These are phyloP conservation scores for Notodonta ziczac DNA, from an alignment of 2,888 invertebrate genomes.

Conservation along the genomic window DNA sequence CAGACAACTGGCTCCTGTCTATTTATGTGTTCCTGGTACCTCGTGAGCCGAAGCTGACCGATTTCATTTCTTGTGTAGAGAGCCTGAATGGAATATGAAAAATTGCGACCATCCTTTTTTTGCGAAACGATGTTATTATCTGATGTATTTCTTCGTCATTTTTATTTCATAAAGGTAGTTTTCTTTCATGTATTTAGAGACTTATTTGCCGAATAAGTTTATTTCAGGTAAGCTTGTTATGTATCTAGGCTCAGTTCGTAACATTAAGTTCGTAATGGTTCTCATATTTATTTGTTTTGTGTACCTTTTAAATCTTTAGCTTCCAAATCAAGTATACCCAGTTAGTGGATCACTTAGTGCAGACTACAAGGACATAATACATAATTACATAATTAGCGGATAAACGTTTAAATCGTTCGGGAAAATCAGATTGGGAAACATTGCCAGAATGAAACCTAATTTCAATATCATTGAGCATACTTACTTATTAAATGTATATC, in stretches of 20 bases:
- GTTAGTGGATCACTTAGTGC: too few relatives aligned
- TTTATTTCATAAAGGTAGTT: background rate
- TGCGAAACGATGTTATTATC: background rate
- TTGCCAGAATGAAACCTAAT: too few relatives aligned
- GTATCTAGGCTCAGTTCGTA: background rate
- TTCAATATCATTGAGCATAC: too few relatives aligned
- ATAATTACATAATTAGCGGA: too few relatives aligned
- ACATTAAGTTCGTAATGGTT: background rate
- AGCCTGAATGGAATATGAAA: constrained; percentile 4
- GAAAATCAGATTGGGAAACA: too few relatives aligned
- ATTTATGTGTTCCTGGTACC: constrained; percentile 43
- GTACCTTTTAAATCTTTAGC: too few relatives aligned
- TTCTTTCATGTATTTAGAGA: background rate
- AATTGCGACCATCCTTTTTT: background rate
- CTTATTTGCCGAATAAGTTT: background rate
- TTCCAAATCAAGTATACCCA: too few relatives aligned
- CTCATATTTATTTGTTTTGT: too few relatives aligned
- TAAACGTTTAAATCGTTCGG: too few relatives aligned
- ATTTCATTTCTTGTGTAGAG: constrained; percentile 15
- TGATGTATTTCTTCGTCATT: constrained; percentile 1
- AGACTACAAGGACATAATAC: too few relatives aligned
- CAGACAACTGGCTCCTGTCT: constrained; percentile 49
- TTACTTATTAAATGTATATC: too few relatives aligned
- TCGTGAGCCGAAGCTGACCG: constrained; percentile 26
- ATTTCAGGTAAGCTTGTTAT: background rate